Conservation (phyloP, 2,888 invertebrate species). For the Agrochola macilenta region DNA sequence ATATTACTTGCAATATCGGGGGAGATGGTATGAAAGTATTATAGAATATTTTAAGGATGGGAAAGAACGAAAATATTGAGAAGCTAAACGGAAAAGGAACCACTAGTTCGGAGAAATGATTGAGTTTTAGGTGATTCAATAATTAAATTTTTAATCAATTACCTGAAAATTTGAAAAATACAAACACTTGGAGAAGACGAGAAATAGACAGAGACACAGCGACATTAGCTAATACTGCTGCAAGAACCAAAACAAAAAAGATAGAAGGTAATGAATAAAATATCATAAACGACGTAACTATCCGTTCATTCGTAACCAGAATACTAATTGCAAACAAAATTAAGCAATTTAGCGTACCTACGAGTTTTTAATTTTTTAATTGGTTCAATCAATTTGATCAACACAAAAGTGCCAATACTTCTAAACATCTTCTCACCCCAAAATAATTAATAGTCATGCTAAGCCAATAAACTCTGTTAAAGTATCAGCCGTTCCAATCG, state of each 20-base stretch:
- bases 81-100: background rate
- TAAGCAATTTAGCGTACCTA: background rate
- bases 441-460: slow-evolving; percentile 62
- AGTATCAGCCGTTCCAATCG: slow-evolving; percentile 61
- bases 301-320: background rate
- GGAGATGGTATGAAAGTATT: slow-evolving; percentile 6
- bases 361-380: slow-evolving; percentile 19
- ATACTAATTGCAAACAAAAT: background rate
- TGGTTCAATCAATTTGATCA: slow-evolving; percentile 21
- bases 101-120: background rate
- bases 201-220: background rate
- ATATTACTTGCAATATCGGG: slow-evolving; percentile 20
- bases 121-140: background rate
- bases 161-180: background rate
- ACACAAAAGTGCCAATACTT: slow-evolving; percentile 48
- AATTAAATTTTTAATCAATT: background rate
- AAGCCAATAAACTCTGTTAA: slow-evolving; percentile 63
- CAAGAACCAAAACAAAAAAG: background rate
- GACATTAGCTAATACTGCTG: background rate
- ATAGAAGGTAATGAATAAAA: background rate
- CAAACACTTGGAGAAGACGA: no score
- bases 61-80: background rate
- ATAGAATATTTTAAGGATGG: background rate
- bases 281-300: background rate
- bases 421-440: slow-evolving; percentile 44